Base-by-base conservation (phyloP, 2,888 invertebrate genomes). In the Lottia scabra region DNA sequence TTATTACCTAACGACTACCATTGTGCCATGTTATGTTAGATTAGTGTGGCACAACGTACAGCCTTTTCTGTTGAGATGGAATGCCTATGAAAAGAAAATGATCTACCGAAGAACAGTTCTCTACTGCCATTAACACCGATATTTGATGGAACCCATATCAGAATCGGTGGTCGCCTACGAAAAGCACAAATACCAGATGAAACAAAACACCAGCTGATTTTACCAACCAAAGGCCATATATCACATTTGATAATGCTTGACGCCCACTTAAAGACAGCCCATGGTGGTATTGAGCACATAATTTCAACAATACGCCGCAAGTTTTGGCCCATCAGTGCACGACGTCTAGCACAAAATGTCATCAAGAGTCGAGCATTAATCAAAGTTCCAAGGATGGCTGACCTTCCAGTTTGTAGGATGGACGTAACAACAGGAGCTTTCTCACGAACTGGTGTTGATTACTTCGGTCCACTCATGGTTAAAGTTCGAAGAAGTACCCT, bases 401-500 rank as follows among this genome's bases (percentile, higher is more conserved):
- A 67, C 43, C 46, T 71, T 19, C 71, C 71, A 15, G 13, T 8
- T 19, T 23, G 63, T 63, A 63, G 69, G 16, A n/a, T 63, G 10
- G 45, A 63, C 63, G 43, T 63, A 13, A 38, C 19, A 16, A 13
- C 38, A 1, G 64, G 69, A n/a, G 43, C 56, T 8, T 70, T 70
- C 43, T 44, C 23, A 19, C 38, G 48, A 27, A 65, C 67, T 19
- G 67, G 67, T n/a, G 63, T 71, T 13, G 67, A 71, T 62, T 71
- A 67, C 19, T 67, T 27, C 15, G 71, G 71, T n/a, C 71, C 71
- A n/a, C 30, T 70, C 46, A 6, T 45, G 13, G 65, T 70, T 65
- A 70, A 70, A 66, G 67, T 38, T 8, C 23, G 71, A 19, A 38
- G 65, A n/a, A 46, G 65, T 30, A 65, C n/a, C 15, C 30, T 43